phyloP scores from a whole-genome alignment of 1,140 invertebrate species.

The Chironomus tepperi region DNA sequence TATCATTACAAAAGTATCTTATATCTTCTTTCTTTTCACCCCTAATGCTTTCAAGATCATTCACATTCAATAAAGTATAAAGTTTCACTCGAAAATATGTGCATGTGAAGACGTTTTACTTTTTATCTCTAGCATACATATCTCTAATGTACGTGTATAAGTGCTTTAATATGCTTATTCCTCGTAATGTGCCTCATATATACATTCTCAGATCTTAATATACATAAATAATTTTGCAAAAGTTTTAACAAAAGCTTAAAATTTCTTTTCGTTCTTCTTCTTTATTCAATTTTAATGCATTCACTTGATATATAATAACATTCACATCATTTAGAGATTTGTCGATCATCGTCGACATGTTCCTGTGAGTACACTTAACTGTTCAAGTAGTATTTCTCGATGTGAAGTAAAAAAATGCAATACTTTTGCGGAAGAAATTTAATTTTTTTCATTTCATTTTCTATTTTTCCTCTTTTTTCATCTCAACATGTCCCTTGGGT shows the following conservation, averaged over 20 bases:
- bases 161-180: no score
- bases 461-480: conserved; percentile 29
- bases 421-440: conserved; percentile 23
- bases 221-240: no score
- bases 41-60: no score
- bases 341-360: conserved; percentile 69
- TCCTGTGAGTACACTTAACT: conserved; percentile 53
- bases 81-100: no score
- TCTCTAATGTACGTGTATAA: no score
- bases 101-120: no score
- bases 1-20: no score
- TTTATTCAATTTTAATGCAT: conserved; percentile 34
- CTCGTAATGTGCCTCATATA: no score
- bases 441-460: conserved; percentile 23
- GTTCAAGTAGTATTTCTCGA: neutral
- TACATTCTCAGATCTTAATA: no score
- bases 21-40: no score
- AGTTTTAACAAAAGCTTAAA: neutral
- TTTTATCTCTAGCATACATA: no score
- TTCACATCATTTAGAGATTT: conserved; percentile 52
- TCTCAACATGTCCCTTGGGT: conserved; percentile 47
- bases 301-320: conserved; percentile 39
- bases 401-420: neutral
- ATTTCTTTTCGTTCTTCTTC: neutral
- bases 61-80: no score